phyloP scores from a whole-genome alignment of 2,888 invertebrate species.

The Clostera curtula region DNA sequence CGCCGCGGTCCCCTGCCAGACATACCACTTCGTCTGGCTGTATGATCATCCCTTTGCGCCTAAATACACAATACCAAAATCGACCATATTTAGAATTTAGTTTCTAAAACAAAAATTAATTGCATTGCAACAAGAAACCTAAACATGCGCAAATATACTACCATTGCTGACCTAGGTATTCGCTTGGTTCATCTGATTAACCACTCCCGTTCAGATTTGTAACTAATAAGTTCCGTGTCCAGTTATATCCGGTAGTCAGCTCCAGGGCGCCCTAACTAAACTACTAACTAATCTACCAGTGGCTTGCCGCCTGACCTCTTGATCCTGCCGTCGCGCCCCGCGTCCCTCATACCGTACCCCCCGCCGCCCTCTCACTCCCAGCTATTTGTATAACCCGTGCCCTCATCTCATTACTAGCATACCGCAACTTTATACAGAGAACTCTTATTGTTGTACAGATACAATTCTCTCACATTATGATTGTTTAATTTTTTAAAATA shows the following conservation, averaged over 20 bases:
- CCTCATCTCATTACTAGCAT: constrained; percentile 41
- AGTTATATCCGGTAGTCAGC: constrained; percentile 18
- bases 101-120: too few species aligned
- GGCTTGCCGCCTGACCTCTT: constrained; percentile 42
- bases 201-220: constrained; percentile 8
- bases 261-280: constrained; percentile 33
- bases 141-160: too few species aligned
- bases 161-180: too few species aligned
- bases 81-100: too few species aligned
- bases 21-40: too few species aligned
- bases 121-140: neutral
- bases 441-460: constrained; percentile 13
- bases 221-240: constrained; percentile 16
- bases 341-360: constrained; percentile 17
- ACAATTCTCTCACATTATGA: too few species aligned
- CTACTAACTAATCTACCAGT: constrained; percentile 33
- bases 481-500: too few species aligned
- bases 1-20: too few species aligned
- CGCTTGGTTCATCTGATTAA: too few species aligned
- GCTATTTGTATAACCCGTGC: constrained; percentile 40
- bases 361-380: constrained; percentile 18
- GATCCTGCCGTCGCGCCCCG: constrained; percentile 31
- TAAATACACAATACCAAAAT: too few species aligned
- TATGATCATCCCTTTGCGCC: too few species aligned
- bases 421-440: constrained; percentile 24